Percentiles rank a stretch among this genome's conserved stretches.
Conservation (phyloP, 2,797 vertebrate species). For the Podarcis siculus region DNA sequence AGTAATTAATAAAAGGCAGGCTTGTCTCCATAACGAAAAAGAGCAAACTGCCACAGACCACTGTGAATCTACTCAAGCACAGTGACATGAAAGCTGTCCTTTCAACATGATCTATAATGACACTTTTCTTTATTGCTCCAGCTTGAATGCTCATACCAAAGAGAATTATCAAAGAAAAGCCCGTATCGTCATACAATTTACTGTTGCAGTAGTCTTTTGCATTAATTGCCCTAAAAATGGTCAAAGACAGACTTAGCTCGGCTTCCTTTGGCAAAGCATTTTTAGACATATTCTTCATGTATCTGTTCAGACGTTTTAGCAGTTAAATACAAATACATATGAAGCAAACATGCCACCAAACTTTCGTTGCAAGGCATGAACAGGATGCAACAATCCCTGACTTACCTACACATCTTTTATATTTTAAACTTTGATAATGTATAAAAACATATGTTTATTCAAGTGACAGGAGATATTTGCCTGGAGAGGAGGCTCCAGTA, state of each 20-base stretch:
- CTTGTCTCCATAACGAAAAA: background rate
- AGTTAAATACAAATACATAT: background rate
- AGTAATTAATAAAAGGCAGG: background rate
- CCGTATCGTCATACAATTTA: conserved; percentile 25
- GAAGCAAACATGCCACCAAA: conserved; percentile 1
- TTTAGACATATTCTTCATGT: conserved; percentile 27
- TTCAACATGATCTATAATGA: conserved; percentile 18
- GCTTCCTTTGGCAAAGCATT: conserved; percentile 45
- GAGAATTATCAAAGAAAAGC: conserved; percentile 47
- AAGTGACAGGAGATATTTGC: background rate
- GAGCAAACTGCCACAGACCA: conserved; percentile 14
- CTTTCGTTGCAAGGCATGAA: background rate
- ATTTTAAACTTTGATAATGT: background rate
- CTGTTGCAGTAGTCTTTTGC: background rate
- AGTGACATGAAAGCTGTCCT: conserved; percentile 21
- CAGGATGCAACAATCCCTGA: background rate
- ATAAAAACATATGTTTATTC: background rate
- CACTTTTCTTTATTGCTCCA: conserved; percentile 46
- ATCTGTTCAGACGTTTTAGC: background rate
- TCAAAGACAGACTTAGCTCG: conserved; percentile 6
- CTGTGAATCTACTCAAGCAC: conserved; percentile 29
- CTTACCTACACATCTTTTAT: background rate
- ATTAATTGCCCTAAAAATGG: background rate
- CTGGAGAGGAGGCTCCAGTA: too few relatives aligned
- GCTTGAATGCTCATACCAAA: conserved; percentile 30